phyloP scores from a whole-genome alignment of 1,140 invertebrate genomes.

The Drosophila baimaii region DNA sequence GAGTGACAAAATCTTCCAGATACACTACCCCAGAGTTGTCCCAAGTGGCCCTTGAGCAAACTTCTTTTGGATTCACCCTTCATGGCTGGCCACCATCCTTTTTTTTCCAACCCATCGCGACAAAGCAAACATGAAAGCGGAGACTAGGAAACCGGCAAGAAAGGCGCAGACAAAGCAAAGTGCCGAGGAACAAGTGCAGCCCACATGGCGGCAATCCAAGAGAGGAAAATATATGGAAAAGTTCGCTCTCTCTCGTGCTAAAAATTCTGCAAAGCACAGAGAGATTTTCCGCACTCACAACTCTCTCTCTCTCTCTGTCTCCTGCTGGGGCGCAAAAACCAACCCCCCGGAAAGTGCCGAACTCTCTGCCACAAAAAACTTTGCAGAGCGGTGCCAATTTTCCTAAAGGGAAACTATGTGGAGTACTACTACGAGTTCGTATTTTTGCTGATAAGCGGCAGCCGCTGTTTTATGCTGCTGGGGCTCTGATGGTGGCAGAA shows the following conservation, averaged over 20 bases:
- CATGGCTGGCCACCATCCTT: neutral
- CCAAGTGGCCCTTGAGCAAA: conserved; percentile 5
- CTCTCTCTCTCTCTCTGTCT: conserved; percentile 13
- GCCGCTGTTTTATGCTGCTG: conserved; percentile 20
- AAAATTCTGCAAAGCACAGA: conserved; percentile 57
- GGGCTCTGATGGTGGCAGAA: neutral
- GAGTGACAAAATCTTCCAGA: neutral
- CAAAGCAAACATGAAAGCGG: conserved; percentile 75
- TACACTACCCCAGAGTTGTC: conserved; percentile 4
- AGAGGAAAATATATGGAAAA: conserved; percentile 22
- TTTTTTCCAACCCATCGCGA: conserved; percentile 18
- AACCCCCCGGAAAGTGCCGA: conserved; percentile 37
- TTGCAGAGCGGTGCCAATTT: conserved; percentile 74
- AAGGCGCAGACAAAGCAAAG: conserved; percentile 65
- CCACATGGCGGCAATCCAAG: conserved; percentile 46
- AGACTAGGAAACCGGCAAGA: conserved; percentile 75
- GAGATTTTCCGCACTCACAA: conserved; percentile 18
- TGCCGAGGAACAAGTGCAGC: conserved; percentile 70
- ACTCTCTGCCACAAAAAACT: conserved; percentile 30
- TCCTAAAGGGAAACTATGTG: conserved; percentile 59
- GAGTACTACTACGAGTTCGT: conserved; percentile 72
- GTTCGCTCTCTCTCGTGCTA: conserved; percentile 4
- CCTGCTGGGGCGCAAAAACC: conserved; percentile 58
- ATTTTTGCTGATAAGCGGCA: conserved; percentile 72
- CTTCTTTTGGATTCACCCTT: conserved; percentile 23